Conservation (phyloP, 2,888 invertebrate species). For the Coremacera marginata region DNA sequence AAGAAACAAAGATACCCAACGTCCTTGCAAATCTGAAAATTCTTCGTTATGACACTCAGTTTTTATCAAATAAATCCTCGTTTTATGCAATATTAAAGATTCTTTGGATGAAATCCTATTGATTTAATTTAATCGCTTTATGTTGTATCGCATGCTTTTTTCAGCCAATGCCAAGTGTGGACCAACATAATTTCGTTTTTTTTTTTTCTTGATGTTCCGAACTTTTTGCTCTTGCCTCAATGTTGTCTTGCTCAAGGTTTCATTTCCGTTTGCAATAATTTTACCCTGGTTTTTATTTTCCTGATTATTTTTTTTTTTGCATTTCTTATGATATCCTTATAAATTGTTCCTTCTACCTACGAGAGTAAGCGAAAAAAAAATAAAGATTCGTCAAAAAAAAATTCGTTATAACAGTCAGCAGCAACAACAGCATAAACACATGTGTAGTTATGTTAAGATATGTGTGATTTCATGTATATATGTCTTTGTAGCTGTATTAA, state of each 20-base stretch:
- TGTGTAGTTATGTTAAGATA: not conserved
- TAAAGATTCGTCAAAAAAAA: not conserved
- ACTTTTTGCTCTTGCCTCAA: not conserved
- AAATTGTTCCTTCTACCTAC: not conserved
- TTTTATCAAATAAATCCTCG: slow-evolving; percentile 1
- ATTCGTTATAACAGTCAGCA: not conserved
- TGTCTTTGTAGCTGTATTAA: slow-evolving; percentile 13
- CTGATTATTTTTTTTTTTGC: slow-evolving; percentile 17
- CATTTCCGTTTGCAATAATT: slow-evolving; percentile 59
- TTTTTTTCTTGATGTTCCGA: not conserved
- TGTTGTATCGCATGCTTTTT: not conserved
- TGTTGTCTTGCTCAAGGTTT: slow-evolving; percentile 48
- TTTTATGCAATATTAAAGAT: slow-evolving; percentile 26
- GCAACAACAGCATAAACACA: slow-evolving; percentile 18
- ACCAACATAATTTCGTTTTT: slow-evolving; percentile 10
- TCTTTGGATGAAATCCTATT: slow-evolving; percentile 22
- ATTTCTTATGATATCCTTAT: slow-evolving; percentile 21
- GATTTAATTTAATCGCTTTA: slow-evolving; percentile 29
- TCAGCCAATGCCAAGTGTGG: slow-evolving; percentile 28
- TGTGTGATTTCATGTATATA: not conserved
- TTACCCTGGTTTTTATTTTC: slow-evolving; percentile 10
- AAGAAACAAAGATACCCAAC: not conserved
- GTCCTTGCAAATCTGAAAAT: not conserved
- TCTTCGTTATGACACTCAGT: not conserved
- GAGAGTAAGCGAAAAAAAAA: not conserved